Base-by-base conservation (phyloP, 1,140 invertebrate species). In the Bombus superbus region DNA sequence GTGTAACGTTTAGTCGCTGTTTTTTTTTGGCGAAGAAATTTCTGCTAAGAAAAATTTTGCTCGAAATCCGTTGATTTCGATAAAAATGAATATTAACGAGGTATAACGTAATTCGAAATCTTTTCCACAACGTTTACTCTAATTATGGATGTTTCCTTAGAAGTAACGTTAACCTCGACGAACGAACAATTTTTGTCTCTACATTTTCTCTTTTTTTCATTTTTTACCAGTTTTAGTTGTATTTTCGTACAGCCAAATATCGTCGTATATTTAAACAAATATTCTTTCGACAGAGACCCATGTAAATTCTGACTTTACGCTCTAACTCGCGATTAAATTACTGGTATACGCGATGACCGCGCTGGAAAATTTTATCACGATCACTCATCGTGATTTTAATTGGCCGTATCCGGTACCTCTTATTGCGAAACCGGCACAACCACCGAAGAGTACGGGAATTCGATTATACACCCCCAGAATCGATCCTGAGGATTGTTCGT, bases 381-480 rank as follows among this genome's bases (percentile, higher is more conserved):
- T 92, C 28, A 94, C 91, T 69, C 95, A 94, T 47, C 93, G 93
- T 76, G 96, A 96, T 83, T 96, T 94, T 86, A 94, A 94, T 88
- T 96, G 96, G 96, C 96, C 96, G 0, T 96, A 96, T 92, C 92
- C 95, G 59, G 95, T 96, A 86, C 95, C 96, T 2, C 86, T 96
- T 25, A 90, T 96, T 18, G 94, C 95, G 83, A 96, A 90, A 88
- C 87, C 88, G 0, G 72, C 81, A 2, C 86, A 88, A 69, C 90
- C 92, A 40, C 90, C 91, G 1, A 84, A 86, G 74, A 84, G 68
- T 81, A 86, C 86, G 4, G 95, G 95, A 95, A 94, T 82, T 91
- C 94, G 78, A 76, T 68, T 92, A 18, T 90, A 91, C 57, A 68
- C 83, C 13, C 77, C 77, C 1, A 87, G 79, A 76, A 59, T 81